A percentile compares a stretch with the other conserved stretches of the same genome.
These are phyloP conservation scores for Xestia ashworthii DNA, from an alignment of 2,888 invertebrate species.

Conservation along the genomic window DNA sequence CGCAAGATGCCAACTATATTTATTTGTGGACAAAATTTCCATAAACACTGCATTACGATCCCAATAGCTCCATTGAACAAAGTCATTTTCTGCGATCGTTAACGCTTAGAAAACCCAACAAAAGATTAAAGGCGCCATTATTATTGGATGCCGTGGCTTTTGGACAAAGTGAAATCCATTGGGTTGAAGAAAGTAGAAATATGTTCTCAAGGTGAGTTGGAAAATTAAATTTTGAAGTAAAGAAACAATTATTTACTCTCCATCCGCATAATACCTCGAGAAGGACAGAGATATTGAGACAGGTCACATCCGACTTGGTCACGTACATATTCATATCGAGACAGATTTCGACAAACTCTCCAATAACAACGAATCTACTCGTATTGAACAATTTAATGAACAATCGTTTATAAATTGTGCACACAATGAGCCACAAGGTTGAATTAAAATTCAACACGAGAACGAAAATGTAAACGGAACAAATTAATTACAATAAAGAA, in stretches of 20 bases:
- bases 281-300: conserved; percentile 67
- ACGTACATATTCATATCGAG: conserved; percentile 64
- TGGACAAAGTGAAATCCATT: not conserved
- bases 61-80: conserved; percentile 7
- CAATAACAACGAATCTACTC: conserved; percentile 43
- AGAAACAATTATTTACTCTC: conserved; percentile 69
- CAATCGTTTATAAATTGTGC: conserved; percentile 34
- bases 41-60: conserved; percentile 11
- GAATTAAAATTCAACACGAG: conserved; percentile 53
- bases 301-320: conserved; percentile 63
- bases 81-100: conserved; percentile 15
- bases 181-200: not conserved
- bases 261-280: conserved; percentile 75
- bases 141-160: not conserved
- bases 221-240: conserved; percentile 15
- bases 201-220: not conserved
- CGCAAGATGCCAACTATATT: conserved; percentile 8
- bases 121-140: not conserved
- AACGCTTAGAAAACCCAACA: conserved; percentile 1
- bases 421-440: conserved; percentile 46
- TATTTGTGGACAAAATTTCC: conserved; percentile 20
- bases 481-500: conserved; percentile 38
- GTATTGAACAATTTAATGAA: conserved; percentile 44
- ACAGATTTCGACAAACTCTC: conserved; percentile 41
- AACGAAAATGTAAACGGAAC: conserved; percentile 41